Evolutionary conservation across 2,888 invertebrate species (phyloP).

Genomic region (Tachystola acroxantha): DNA sequence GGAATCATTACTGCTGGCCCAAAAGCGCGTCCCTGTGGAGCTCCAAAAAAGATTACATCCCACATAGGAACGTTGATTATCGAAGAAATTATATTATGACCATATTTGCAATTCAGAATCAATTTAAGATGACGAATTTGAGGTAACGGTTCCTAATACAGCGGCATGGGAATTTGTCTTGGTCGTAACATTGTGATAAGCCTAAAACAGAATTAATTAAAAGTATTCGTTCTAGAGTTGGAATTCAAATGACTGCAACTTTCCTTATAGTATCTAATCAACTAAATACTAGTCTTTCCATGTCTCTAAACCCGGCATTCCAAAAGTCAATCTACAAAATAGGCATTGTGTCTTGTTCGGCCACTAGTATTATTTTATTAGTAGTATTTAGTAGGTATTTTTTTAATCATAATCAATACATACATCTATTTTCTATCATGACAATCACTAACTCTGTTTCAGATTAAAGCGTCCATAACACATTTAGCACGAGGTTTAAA

Average conservation of each 20-base stretch:
- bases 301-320: no score
- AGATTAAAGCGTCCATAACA: constrained; percentile 7
- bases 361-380: no score
- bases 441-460: not conserved
- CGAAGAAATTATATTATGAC: not conserved
- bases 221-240: not conserved
- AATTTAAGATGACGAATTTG: no score
- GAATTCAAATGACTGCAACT: not conserved
- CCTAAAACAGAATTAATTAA: no score
- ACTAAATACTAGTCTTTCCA: no score
- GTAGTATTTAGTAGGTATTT: not conserved
- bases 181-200: no score
- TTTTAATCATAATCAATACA: not conserved
- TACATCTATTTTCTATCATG: not conserved
- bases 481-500: constrained; percentile 26
- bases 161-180: no score
- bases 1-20: no score
- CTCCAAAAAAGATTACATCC: not conserved
- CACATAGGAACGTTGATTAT: not conserved
- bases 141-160: no score
- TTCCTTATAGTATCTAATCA: not conserved
- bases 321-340: no score
- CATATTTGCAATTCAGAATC: no score
- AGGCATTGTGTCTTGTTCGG: no score
- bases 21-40: not conserved